These are phyloP conservation scores for Poliocrania exsul DNA, from an alignment of 2,797 vertebrate genomes.

Conservation along the genomic window DNA sequence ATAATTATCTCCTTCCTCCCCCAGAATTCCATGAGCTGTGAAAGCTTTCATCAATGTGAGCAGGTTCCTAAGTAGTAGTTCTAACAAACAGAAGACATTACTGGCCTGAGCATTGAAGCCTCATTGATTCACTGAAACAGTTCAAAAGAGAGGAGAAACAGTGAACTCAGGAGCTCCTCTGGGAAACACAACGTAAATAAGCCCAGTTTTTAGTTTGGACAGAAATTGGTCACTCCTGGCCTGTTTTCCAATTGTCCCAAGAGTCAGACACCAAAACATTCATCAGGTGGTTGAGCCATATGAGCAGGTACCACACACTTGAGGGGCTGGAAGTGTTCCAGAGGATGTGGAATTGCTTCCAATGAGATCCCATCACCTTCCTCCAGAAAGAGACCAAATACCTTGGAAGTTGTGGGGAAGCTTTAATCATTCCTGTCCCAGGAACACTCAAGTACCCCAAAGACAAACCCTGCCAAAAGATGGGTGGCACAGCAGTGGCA, in stretches of 20 bases:
- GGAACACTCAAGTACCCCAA: background rate
- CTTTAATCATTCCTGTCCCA: background rate
- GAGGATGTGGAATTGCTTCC: background rate
- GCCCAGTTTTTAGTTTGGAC: background rate
- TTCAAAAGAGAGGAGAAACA: background rate
- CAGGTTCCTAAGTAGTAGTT: background rate
- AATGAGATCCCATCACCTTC: background rate
- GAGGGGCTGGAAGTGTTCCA: background rate
- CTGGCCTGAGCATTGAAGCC: background rate
- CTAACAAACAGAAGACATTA: background rate
- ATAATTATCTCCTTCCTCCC: background rate
- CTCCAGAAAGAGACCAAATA: fast-evolving
- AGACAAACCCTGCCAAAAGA: background rate
- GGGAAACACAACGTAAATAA: background rate
- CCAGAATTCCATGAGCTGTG: background rate
- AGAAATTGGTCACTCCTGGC: background rate
- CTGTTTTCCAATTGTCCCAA: background rate
- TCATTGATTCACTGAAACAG: background rate
- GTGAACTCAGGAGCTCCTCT: background rate
- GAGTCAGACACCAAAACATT: background rate
- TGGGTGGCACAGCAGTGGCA: background rate
- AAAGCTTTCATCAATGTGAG: background rate
- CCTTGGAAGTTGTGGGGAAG: background rate
- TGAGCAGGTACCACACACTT: fast-evolving
- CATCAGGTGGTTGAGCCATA: background rate